Evolutionary conservation across 2,888 invertebrate genomes (phyloP), one percentile per base, ranked within the genome.

Genomic region (Vannuccia rotundouncinata): DNA sequence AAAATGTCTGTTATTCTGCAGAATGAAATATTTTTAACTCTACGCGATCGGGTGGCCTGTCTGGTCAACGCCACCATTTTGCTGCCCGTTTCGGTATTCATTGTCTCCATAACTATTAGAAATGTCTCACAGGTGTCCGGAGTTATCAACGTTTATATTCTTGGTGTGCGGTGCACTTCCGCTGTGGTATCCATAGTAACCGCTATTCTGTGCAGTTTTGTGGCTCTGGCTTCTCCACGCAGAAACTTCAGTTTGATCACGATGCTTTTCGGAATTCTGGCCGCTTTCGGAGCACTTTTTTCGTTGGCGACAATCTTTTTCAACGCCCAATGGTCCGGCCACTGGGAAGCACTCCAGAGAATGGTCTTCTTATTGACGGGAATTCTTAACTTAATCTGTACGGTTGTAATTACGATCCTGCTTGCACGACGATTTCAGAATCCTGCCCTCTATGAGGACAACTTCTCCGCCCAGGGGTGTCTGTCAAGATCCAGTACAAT

Each of bases 271-370:
- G 66, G 78, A 60, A 78, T 78, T 59, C 29, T 78, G 22, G 59
- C 78, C 2, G 66, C 78, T 17, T 78, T 78, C 25, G 78, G 78
- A 25, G 78, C 78, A 2, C 10, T 78, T 10, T 60, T 78, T 10
- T 60, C 78, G 5, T 28, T 78, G n/a, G 78, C 60, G 1, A 78
- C 78, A 2, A 78, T 60, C 17, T 60, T 78, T 22, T 78, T 78
- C 66, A 78, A 60, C 29, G 66, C 78, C 5, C 59, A 78, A 28
- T 78, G 78, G 78, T 2, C 78, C 2, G 78, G 66, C 59, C 78
- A 78, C 13, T 29, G 78, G 66, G 60, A 78, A 28, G 59, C 78
- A 2, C 25, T 78, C 2, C 25, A 27, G 27, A 78, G 66, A 78
- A 78, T 60, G 60, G 66, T 78, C 25, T 78, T 78, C 22, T 28